Conservation (phyloP, 2,888 invertebrate genomes). For the Entomobrya proxima region DNA sequence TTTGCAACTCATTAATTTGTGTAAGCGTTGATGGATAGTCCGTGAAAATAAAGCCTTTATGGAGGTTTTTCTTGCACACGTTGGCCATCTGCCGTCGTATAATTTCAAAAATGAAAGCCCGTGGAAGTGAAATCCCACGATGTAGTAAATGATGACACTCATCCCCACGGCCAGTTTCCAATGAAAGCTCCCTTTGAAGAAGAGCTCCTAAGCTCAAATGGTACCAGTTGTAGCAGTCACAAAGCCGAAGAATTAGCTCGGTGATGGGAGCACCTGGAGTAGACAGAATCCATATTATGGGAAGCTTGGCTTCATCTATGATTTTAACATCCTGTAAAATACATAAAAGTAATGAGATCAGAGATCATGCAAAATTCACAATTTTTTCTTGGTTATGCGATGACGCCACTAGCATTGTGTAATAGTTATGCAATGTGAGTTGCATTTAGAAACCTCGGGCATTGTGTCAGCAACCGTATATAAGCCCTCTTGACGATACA, state of each 20-base stretch:
- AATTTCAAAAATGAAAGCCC: conserved; percentile 54
- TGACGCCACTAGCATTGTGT: no score
- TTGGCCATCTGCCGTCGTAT: conserved; percentile 55
- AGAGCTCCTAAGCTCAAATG: conserved; percentile 47
- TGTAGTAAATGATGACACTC: conserved; percentile 51
- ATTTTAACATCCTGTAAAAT: conserved; percentile 35
- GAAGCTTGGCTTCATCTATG: conserved; percentile 31
- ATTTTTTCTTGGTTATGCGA: no score
- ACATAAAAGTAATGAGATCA: background rate
- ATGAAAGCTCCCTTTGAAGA: conserved; percentile 45
- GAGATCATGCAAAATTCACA: no score
- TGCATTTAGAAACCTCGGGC: conserved; percentile 22
- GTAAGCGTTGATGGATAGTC: conserved; percentile 50
- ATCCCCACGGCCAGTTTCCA: conserved; percentile 33
- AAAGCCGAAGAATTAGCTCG: conserved; percentile 28
- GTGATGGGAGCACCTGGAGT: conserved; percentile 50
- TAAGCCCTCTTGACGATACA: conserved; percentile 30
- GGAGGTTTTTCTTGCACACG: background rate
- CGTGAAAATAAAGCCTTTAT: conserved; percentile 52
- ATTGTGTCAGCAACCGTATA: conserved; percentile 46
- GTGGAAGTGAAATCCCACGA: conserved; percentile 53
- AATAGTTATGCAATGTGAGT: no score
- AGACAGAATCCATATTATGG: conserved; percentile 48
- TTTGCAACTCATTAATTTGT: conserved; percentile 29
- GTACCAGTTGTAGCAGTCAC: conserved; percentile 44